A percentile compares a stretch with the other conserved stretches of the same genome.
phyloP scores from a whole-genome alignment of 2,113 vertebrate species.

The Tupaia tana region DNA sequence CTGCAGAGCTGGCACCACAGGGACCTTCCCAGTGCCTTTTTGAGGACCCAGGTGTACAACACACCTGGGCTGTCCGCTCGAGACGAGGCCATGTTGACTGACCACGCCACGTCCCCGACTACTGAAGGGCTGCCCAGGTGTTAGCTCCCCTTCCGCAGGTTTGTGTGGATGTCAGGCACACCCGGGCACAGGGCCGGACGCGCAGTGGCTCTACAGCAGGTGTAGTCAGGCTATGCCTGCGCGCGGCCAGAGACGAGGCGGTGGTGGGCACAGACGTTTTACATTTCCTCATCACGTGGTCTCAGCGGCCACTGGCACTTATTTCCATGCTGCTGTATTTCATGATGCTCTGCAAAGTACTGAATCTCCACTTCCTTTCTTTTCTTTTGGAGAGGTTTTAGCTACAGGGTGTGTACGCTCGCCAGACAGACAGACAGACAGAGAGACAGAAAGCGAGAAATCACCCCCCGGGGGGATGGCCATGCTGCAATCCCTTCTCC shows the following conservation, averaged over 20 bases:
- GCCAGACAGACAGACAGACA: too few species aligned
- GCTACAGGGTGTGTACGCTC: too few species aligned
- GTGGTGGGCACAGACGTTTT: fast-evolving
- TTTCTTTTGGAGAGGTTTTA: too few species aligned
- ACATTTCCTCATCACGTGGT: background rate
- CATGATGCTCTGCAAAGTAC: background rate
- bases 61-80: background rate
- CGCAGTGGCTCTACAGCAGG: fast-evolving
- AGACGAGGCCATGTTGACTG: background rate
- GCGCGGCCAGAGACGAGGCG: background rate
- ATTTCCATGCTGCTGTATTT: background rate
- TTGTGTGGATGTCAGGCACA: background rate
- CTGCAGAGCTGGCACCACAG: background rate
- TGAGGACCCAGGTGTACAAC: background rate
- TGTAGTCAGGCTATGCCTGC: too few species aligned
- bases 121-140: background rate
- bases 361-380: background rate
- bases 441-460: too few species aligned
- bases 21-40: background rate
- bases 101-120: fast-evolving
- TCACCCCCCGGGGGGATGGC: too few species aligned
- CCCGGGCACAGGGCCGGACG: too few species aligned
- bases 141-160: background rate
- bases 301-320: background rate
- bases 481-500: too few species aligned